Evolutionary conservation across 2,888 invertebrate species (phyloP).

Genomic region (Drosophila antonietae): DNA sequence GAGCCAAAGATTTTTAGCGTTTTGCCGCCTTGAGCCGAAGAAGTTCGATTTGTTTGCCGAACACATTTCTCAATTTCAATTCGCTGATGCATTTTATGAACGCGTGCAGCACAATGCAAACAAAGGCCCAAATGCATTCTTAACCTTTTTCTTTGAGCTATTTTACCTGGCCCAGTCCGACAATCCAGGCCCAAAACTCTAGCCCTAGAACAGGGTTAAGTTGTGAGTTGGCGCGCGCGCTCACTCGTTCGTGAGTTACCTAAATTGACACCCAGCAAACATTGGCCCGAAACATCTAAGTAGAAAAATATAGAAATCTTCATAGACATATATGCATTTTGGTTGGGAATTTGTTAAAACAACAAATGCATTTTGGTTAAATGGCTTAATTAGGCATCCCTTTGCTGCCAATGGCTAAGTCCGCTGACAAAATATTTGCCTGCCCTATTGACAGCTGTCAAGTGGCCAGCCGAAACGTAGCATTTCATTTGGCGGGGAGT

Average conservation of each 20-base stretch:
- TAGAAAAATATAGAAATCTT: slow-evolving; percentile 3
- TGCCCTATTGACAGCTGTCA: slow-evolving; percentile 75
- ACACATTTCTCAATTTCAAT: slow-evolving; percentile 74
- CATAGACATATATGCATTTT: slow-evolving; percentile 7
- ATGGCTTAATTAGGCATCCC: slow-evolving; percentile 70
- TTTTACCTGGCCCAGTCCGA: slow-evolving; percentile 62
- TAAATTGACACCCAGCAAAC: slow-evolving; percentile 63
- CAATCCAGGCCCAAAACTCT: slow-evolving; percentile 9
- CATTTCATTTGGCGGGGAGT: slow-evolving; percentile 54
- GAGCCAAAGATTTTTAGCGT: slow-evolving; percentile 64
- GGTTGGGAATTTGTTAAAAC: slow-evolving; percentile 64
- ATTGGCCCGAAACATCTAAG: slow-evolving; percentile 32
- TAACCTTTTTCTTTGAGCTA: slow-evolving; percentile 64
- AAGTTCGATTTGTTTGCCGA: slow-evolving; percentile 62
- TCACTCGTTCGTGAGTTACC: slow-evolving; percentile 55
- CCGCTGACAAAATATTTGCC: slow-evolving; percentile 75
- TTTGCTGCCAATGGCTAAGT: slow-evolving; percentile 1
- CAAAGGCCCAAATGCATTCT: slow-evolving; percentile 68
- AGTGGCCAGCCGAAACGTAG: slow-evolving; percentile 71
- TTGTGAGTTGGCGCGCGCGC: slow-evolving; percentile 57
- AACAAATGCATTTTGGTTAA: slow-evolving; percentile 60
- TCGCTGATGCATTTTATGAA: slow-evolving; percentile 82
- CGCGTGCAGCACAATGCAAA: slow-evolving; percentile 67
- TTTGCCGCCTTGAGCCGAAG: slow-evolving; percentile 58
- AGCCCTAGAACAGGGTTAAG: slow-evolving; percentile 57